phyloP scores from a whole-genome alignment of 2,888 invertebrate genomes.

The Andrena flavipes region DNA sequence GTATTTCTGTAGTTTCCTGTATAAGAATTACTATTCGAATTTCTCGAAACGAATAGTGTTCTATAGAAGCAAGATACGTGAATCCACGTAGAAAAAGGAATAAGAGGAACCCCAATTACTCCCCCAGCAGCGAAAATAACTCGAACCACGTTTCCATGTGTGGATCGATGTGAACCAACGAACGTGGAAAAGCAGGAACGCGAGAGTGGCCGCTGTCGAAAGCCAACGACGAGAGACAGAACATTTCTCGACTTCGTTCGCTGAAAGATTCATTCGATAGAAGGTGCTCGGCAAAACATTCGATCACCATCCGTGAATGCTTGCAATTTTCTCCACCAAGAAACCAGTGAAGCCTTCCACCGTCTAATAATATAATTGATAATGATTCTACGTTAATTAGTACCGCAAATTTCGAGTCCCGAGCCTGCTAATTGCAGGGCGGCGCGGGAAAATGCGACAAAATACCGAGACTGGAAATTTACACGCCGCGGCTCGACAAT shows the following conservation, averaged over 20 bases:
- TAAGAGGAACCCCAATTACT: neutral
- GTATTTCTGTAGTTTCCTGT: no score
- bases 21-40: no score
- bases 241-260: neutral
- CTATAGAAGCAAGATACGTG: no score
- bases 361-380: neutral
- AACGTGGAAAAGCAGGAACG: slow-evolving; percentile 2
- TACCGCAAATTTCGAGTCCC: neutral
- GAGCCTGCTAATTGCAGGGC: neutral
- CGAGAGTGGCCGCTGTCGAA: slow-evolving; percentile 5
- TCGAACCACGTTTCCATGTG: neutral
- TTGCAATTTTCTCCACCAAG: neutral
- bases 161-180: slow-evolving; percentile 4
- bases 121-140: neutral
- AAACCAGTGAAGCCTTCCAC: neutral
- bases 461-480: slow-evolving; percentile 35
- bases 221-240: slow-evolving; percentile 5
- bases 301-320: neutral
- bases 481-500: slow-evolving; percentile 12
- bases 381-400: neutral
- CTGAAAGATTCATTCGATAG: slow-evolving; percentile 12
- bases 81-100: neutral
- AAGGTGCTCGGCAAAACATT: slow-evolving; percentile 8
- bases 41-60: no score
- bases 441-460: neutral